Percentiles rank a stretch among this genome's conserved stretches.
Conservation (phyloP, 2,888 invertebrate species). For the Oithona nana region DNA sequence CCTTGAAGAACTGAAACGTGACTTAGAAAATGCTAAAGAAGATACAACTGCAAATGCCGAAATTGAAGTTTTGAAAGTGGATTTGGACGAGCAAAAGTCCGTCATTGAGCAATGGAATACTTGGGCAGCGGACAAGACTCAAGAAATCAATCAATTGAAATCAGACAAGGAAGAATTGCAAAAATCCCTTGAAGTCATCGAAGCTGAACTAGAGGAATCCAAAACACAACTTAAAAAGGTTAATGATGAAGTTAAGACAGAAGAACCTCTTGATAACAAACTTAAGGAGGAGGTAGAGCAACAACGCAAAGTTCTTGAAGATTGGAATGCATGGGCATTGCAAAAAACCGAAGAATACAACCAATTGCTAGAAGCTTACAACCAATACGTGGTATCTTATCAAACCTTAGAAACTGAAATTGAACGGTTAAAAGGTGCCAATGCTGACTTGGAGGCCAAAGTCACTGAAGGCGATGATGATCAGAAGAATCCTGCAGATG, state of each 20-base stretch:
- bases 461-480: background rate
- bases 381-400: conserved; percentile 9
- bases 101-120: background rate
- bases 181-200: too few species aligned
- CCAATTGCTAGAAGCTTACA: conserved; percentile 3
- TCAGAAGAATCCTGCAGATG: too few species aligned
- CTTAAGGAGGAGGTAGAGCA: background rate
- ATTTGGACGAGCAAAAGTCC: background rate
- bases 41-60: background rate
- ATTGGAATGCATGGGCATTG: conserved; percentile 43
- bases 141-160: background rate
- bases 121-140: background rate
- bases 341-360: conserved; percentile 32
- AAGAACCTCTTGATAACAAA: too few species aligned
- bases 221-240: too few species aligned
- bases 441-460: background rate
- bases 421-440: background rate
- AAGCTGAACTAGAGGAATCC: too few species aligned
- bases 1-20: background rate
- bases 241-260: too few species aligned
- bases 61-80: background rate
- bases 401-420: background rate
- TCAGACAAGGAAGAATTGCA: background rate
- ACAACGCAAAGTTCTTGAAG: background rate
- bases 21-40: too few species aligned